These are phyloP conservation scores for Drosophila tropicalis DNA, from an alignment of 1,140 invertebrate genomes.

Conservation along the genomic window DNA sequence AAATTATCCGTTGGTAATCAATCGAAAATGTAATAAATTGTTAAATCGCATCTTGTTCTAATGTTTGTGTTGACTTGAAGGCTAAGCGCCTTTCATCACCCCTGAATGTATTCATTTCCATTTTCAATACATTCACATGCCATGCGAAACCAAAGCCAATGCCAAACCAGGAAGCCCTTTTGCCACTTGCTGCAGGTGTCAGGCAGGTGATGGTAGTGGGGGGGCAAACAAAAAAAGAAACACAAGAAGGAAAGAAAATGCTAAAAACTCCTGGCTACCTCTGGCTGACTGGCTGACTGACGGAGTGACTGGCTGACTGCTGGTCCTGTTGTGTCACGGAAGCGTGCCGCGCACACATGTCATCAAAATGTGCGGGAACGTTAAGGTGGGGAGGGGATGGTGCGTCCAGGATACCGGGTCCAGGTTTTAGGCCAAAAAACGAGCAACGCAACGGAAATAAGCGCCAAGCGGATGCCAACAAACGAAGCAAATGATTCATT, in stretches of 20 bases:
- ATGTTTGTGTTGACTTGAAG: too few species aligned
- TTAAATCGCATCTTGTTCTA: too few species aligned
- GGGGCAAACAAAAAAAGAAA: neutral
- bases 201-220: neutral
- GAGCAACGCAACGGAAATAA: slow-evolving; percentile 79
- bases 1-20: too few species aligned
- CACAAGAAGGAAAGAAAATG: slow-evolving; percentile 7
- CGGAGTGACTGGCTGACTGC: neutral
- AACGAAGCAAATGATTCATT: slow-evolving; percentile 83
- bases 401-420: slow-evolving; percentile 14
- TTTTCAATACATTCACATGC: too few species aligned
- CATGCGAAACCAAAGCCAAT: too few species aligned
- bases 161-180: neutral
- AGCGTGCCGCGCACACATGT: slow-evolving; percentile 78
- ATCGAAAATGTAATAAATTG: too few species aligned
- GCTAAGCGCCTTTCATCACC: too few species aligned
- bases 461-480: slow-evolving; percentile 82
- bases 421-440: slow-evolving; percentile 47
- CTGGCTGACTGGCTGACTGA: neutral
- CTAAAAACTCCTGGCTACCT: slow-evolving; percentile 17
- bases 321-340: slow-evolving; percentile 70
- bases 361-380: slow-evolving; percentile 29
- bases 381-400: neutral
- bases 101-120: too few species aligned
- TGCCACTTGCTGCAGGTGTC: slow-evolving; percentile 24